Percentiles rank a stretch among this genome's conserved stretches.
These are phyloP conservation scores for Myotis findleyi DNA, from an alignment of 2,797 vertebrate genomes.

Conservation along the genomic window DNA sequence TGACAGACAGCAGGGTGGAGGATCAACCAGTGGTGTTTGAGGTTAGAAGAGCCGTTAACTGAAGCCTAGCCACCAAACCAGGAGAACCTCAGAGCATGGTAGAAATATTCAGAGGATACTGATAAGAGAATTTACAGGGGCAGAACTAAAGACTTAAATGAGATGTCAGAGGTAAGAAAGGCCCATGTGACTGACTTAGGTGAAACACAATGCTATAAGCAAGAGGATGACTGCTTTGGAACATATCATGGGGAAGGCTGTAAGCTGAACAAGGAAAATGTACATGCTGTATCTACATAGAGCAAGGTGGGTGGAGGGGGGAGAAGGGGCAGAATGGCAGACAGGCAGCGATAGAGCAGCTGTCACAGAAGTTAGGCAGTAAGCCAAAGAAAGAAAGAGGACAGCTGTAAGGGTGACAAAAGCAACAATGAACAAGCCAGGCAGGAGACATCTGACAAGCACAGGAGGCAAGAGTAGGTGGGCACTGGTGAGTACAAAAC, in stretches of 20 bases:
- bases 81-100: background rate
- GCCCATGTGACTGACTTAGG: background rate
- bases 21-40: background rate
- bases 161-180: background rate
- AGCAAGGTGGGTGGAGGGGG: background rate
- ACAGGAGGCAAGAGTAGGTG: conserved; percentile 56
- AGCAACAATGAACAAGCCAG: conserved; percentile 41
- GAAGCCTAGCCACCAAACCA: conserved; percentile 38
- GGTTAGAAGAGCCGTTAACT: background rate
- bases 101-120: background rate
- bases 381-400: conserved; percentile 60
- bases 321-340: conserved; percentile 37
- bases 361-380: conserved; percentile 63
- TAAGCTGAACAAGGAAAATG: background rate
- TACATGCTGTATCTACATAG: background rate
- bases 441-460: conserved; percentile 57
- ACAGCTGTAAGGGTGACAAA: conserved; percentile 65
- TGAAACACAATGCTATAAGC: background rate
- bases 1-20: background rate
- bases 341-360: conserved; percentile 53
- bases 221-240: background rate
- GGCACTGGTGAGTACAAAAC: conserved; percentile 30
- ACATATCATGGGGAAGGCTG: background rate
- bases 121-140: background rate
- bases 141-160: background rate